phyloP scores from a whole-genome alignment of 2,888 invertebrate species.

The Uropetala carovei region DNA sequence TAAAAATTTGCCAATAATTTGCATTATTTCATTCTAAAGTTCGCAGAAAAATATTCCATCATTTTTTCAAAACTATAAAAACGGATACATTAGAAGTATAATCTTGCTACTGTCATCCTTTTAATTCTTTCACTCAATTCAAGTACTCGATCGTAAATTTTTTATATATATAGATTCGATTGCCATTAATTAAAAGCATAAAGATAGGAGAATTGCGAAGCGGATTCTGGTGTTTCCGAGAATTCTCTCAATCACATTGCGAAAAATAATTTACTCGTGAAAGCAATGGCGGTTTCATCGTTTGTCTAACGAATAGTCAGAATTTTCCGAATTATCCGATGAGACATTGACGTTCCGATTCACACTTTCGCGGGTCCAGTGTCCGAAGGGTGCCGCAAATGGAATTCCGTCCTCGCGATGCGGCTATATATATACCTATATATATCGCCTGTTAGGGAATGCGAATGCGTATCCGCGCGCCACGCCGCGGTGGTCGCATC shows the following conservation, averaged over 20 bases:
- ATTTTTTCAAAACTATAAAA: too few species aligned
- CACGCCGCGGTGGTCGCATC: background rate
- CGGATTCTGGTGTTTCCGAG: background rate
- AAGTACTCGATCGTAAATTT: too few species aligned
- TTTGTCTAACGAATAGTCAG: constrained; percentile 18
- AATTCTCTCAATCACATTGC: background rate
- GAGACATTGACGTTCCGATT: background rate
- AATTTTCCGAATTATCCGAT: background rate
- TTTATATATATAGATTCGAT: too few species aligned
- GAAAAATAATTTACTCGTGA: background rate
- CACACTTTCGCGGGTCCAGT: background rate
- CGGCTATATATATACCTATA: background rate
- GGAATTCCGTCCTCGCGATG: background rate
- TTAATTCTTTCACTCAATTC: too few species aligned
- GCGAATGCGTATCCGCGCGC: background rate
- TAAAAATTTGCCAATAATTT: too few species aligned
- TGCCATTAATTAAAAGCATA: too few species aligned
- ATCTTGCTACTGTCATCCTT: too few species aligned
- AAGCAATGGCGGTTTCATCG: background rate
- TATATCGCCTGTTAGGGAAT: too few species aligned
- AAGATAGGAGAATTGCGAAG: too few species aligned
- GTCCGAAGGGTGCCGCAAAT: background rate
- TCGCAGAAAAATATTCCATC: too few species aligned
- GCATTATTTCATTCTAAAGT: too few species aligned
- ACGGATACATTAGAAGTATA: too few species aligned